Percentiles rank a stretch among this genome's conserved stretches.
These are phyloP conservation scores for Amphimallon solstitiale DNA, from an alignment of 2,888 invertebrate species.

Conservation along the genomic window DNA sequence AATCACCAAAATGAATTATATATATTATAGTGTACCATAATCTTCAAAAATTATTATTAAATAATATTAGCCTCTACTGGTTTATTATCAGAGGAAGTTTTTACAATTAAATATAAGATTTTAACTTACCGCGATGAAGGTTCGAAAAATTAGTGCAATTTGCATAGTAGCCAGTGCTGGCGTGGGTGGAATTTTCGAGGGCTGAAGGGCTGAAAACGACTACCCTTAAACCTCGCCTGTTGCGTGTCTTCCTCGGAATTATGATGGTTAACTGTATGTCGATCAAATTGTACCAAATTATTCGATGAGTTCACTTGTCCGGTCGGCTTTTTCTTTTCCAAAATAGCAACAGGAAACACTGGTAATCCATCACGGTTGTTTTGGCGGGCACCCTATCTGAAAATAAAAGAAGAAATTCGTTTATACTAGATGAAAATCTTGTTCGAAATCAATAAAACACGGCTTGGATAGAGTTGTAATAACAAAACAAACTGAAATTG, in stretches of 20 bases:
- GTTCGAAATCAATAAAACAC: no score
- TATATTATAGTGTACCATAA: no score
- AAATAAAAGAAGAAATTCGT: constrained; percentile 1
- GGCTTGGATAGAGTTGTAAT: no score
- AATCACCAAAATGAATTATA: no score
- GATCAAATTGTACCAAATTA: background rate
- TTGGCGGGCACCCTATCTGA: constrained; percentile 3
- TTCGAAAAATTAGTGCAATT: constrained; percentile 78
- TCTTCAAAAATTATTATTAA: no score
- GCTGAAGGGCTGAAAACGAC: constrained; percentile 55
- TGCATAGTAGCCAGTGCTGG: constrained; percentile 79
- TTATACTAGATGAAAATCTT: no score
- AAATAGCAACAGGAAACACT: constrained; percentile 1
- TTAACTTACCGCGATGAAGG: constrained; percentile 79
- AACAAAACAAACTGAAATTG: no score
- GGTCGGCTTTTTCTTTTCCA: constrained; percentile 16
- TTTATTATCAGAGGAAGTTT: no score
- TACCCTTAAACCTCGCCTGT: constrained; percentile 53
- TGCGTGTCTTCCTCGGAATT: background rate
- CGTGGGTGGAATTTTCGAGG: constrained; percentile 68
- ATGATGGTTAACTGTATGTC: background rate
- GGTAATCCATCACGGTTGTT: constrained; percentile 11
- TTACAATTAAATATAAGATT: background rate
- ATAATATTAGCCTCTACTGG: no score
- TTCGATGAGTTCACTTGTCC: background rate